phyloP scores from a whole-genome alignment of 2,113 vertebrate species.

The Platichthys stellatus region DNA sequence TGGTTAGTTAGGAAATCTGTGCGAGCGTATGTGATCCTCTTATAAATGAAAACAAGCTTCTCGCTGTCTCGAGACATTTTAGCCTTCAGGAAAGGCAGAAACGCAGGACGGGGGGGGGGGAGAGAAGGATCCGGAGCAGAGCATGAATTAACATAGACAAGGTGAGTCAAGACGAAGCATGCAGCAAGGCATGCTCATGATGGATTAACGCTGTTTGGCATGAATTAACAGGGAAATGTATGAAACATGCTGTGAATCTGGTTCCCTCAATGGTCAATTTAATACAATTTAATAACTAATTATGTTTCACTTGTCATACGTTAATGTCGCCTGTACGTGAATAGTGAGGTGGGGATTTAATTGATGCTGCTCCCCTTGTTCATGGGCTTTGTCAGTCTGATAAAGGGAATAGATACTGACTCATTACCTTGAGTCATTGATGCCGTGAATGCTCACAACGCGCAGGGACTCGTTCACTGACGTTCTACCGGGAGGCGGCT shows the following conservation, averaged over 20 bases:
- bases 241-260: slow-evolving; percentile 69
- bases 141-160: slow-evolving; percentile 39
- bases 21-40: slow-evolving; percentile 25
- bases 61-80: not conserved
- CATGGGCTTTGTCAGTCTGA: slow-evolving; percentile 51
- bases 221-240: slow-evolving; percentile 72
- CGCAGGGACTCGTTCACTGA: not conserved
- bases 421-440: slow-evolving; percentile 61
- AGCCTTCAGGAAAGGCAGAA: not conserved
- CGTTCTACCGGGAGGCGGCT: slow-evolving; percentile 8
- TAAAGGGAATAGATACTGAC: slow-evolving; percentile 63
- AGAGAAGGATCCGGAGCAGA: not conserved
- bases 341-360: slow-evolving; percentile 72
- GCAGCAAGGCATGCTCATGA: slow-evolving; percentile 45
- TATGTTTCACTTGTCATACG: slow-evolving; percentile 74
- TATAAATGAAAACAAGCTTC: slow-evolving; percentile 28
- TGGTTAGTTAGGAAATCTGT: slow-evolving; percentile 14
- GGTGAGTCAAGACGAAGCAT: slow-evolving; percentile 26
- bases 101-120: too few species aligned
- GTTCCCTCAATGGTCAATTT: slow-evolving; percentile 77
- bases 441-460: slow-evolving; percentile 24
- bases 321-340: slow-evolving; percentile 52
- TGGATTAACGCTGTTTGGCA: slow-evolving; percentile 72
- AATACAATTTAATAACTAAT: slow-evolving; percentile 78
- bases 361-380: slow-evolving; percentile 50